A percentile compares a stretch with the other conserved stretches of the same genome.
Evolutionary conservation across 2,888 invertebrate species (phyloP).

Genomic region (Drosophila histrio): DNA sequence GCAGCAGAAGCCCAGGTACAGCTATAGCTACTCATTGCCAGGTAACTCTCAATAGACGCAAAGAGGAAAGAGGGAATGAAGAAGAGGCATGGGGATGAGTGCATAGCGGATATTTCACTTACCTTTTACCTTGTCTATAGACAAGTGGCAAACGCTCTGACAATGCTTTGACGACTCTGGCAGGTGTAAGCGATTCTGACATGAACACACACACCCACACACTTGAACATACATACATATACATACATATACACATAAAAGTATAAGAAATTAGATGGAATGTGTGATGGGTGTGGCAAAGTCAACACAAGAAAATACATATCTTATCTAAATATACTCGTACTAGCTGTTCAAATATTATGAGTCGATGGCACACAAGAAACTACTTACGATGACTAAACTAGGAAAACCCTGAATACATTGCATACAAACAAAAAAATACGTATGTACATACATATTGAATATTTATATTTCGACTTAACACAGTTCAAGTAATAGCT

Average conservation of each 20-base stretch:
- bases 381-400: slow-evolving; percentile 21
- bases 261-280: slow-evolving; percentile 31
- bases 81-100: background rate
- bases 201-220: slow-evolving; percentile 19
- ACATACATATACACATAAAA: background rate
- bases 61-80: background rate
- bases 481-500: background rate
- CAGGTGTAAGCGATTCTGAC: slow-evolving; percentile 59
- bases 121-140: slow-evolving; percentile 52
- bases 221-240: slow-evolving; percentile 12
- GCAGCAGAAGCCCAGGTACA: background rate
- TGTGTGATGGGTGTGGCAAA: slow-evolving; percentile 41
- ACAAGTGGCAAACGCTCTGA: slow-evolving; percentile 64
- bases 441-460: background rate
- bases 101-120: slow-evolving; percentile 63
- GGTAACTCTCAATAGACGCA: slow-evolving; percentile 1
- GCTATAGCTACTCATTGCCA: slow-evolving; percentile 63
- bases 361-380: slow-evolving; percentile 21
- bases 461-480: background rate
- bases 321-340: slow-evolving; percentile 44
- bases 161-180: slow-evolving; percentile 60
- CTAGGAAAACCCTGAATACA: slow-evolving; percentile 2
- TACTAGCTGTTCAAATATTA: slow-evolving; percentile 45
- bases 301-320: slow-evolving; percentile 42
- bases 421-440: background rate